Base-by-base conservation (phyloP, 1,140 invertebrate genomes). In the Anastrepha ludens region DNA sequence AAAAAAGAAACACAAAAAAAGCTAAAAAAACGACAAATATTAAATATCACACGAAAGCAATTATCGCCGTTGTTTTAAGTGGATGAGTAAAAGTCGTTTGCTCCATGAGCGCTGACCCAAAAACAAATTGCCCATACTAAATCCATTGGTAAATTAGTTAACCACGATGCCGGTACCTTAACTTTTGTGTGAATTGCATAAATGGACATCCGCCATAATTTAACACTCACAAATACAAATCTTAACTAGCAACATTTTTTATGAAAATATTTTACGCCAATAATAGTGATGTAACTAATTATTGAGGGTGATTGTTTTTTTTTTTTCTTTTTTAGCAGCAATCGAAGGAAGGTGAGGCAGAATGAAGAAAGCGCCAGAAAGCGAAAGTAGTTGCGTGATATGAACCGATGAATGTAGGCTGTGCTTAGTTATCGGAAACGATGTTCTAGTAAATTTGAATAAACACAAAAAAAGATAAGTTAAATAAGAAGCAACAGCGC, bases 1-100 rank as follows among this genome's bases (percentile, higher is more conserved):
- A 29, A 67, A 67, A 67, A 29, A 2, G 50, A 44, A 9, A 15
- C 7, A 13, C 41, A 50, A 50, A 50, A 50, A 81, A 81, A 55
- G 9, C 39, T 41, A 74, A 41, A 44, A 74, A 7, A 62, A 62
- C 15, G 17, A 62, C 20, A 67, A 67, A n/a, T 67, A 41, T 29
- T 67, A 41, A 67, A 39, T 67, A 67, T 20, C 11, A 67, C 13
- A 58, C 8, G 39, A 70, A 81, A 81, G 47, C 47, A 81, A 81
- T 81, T 81, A 81, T 55, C 74, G 7, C 47, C 47, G 47, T 58
- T 55, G 44, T 55, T 81, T 81, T 78, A 13, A 15, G 17, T 15
- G 47, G 74, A 81, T 81, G 74, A 81, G 74, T 81, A 81, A 81
- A 81, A 81, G 47, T 81, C 20, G 44, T 81, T 81, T 81, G 47